Evolutionary conservation across 2,888 invertebrate genomes (phyloP).

Genomic region (Strigamia maritima): DNA sequence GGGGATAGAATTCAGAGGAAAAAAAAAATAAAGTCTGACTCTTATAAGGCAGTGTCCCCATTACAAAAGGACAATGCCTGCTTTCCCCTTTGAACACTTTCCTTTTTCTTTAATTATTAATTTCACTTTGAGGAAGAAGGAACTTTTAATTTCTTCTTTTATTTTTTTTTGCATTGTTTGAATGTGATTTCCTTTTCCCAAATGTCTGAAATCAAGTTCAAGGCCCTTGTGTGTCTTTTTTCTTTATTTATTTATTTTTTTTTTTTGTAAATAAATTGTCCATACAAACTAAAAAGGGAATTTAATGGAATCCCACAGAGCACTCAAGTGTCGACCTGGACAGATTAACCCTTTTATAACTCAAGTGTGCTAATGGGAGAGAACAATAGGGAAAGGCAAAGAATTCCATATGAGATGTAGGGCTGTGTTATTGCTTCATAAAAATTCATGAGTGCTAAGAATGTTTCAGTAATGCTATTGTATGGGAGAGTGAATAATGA

Average conservation of each 20-base stretch:
- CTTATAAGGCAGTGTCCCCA: not conserved
- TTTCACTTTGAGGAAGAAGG: constrained; percentile 6
- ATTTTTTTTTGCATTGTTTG: not conserved
- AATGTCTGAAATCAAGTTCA: not conserved
- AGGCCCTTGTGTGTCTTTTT: not conserved
- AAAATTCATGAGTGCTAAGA: constrained; percentile 8
- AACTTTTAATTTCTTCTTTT: not conserved
- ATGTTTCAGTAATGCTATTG: not conserved
- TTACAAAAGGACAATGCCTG: constrained; percentile 3
- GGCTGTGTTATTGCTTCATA: constrained; percentile 29
- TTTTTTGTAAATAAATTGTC: not conserved
- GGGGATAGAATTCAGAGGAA: not conserved
- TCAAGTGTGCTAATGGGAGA: constrained; percentile 22
- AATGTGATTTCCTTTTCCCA: not conserved
- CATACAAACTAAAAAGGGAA: not conserved
- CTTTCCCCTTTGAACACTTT: not conserved
- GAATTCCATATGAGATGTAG: constrained; percentile 12
- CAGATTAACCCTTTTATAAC: constrained; percentile 27
- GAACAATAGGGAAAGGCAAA: constrained; percentile 6
- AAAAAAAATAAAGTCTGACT: not conserved
- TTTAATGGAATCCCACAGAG: constrained; percentile 4
- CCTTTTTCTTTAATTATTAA: not conserved
- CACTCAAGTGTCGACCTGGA: constrained; percentile 16
- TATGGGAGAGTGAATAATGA: constrained; percentile 11
- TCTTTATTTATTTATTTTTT: not conserved